Conservation (phyloP, 92 coral and sea anemone genomes). For the Montipora capitata region DNA sequence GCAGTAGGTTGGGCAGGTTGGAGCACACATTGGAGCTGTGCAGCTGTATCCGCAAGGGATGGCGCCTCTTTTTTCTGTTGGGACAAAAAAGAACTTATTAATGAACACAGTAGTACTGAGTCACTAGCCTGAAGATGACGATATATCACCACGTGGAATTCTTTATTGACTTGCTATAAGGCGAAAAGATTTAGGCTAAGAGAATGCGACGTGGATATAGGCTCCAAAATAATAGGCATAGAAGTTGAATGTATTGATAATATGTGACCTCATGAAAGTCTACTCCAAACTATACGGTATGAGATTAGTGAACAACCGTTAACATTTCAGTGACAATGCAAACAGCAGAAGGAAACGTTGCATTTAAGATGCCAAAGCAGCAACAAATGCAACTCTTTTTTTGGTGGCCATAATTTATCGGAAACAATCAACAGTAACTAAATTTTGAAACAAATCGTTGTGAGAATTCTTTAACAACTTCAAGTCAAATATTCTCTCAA, state of each 20-base stretch:
- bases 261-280: not conserved
- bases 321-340: too few relatives aligned
- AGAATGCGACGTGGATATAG: not conserved
- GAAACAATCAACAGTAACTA: too few relatives aligned
- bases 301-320: not conserved
- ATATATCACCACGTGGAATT: not conserved
- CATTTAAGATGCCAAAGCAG: too few relatives aligned
- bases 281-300: not conserved
- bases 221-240: not conserved
- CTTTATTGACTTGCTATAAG: not conserved
- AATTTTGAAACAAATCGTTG: too few relatives aligned
- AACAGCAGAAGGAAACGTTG: not conserved
- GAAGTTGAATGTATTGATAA: not conserved
- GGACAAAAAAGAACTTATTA: not conserved
- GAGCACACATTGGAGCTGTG: constrained; percentile 86
- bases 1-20: constrained; percentile 81
- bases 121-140: not conserved
- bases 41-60: constrained; percentile 95
- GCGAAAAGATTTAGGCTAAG: not conserved
- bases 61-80: constrained; percentile 93
- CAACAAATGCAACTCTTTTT: too few relatives aligned
- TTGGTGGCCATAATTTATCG: too few relatives aligned
- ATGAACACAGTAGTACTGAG: not conserved
- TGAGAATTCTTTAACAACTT: too few relatives aligned
- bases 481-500: too few relatives aligned